These are phyloP conservation scores for Callocephalon fimbriatum DNA, from an alignment of 2,113 vertebrate genomes.

Conservation along the genomic window DNA sequence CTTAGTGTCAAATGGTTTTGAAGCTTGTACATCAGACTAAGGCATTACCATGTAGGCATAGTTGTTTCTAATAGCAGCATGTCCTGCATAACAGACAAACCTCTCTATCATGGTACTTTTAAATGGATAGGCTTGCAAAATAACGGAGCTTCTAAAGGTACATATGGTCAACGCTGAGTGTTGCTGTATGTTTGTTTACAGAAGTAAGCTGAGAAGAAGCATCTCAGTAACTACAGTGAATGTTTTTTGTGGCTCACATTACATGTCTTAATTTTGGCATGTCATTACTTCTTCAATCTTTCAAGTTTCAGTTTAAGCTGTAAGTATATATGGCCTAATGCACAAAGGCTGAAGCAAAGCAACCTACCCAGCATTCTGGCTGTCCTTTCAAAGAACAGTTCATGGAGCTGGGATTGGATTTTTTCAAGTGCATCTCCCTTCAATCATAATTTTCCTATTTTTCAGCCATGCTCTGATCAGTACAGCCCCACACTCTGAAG, in stretches of 20 bases:
- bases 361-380: not conserved
- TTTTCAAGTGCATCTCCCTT: not conserved
- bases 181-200: not conserved
- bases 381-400: not conserved
- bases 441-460: not conserved
- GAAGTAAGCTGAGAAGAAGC: not conserved
- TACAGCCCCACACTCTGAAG: not conserved
- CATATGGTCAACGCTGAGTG: not conserved
- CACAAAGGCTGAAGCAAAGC: not conserved
- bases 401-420: not conserved
- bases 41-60: not conserved
- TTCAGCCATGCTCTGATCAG: not conserved
- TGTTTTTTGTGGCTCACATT: not conserved
- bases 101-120: not conserved
- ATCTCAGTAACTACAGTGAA: not conserved
- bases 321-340: not conserved
- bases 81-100: not conserved
- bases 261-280: not conserved
- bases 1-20: not conserved
- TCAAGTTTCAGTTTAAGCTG: not conserved
- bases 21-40: not conserved
- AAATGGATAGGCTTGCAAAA: not conserved
- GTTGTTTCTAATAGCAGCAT: not conserved
- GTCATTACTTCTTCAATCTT: not conserved
- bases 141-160: not conserved